Conservation (phyloP, 2,113 vertebrate genomes). For the Macrotus californicus region DNA sequence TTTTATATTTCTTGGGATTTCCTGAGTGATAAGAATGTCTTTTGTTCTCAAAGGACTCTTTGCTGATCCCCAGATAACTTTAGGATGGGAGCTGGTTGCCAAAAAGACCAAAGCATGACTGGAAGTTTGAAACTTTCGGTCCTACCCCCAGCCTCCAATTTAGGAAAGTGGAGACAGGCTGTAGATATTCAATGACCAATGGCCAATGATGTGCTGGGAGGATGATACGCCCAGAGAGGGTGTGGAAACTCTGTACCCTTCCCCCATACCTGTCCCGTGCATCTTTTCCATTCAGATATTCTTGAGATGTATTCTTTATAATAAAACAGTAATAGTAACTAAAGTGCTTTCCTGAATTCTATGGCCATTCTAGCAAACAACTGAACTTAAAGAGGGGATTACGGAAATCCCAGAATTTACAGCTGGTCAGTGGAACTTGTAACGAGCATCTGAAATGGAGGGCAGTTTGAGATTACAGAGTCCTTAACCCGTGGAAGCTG, state of each 20-base stretch:
- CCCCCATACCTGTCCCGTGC: neutral
- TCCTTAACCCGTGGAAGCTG: neutral
- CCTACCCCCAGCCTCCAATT: neutral
- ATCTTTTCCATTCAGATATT: neutral
- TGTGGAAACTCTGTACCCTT: neutral
- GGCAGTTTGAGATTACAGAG: neutral
- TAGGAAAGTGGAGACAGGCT: neutral
- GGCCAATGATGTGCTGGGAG: neutral
- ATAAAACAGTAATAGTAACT: neutral
- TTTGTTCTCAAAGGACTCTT: neutral
- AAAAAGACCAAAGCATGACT: neutral
- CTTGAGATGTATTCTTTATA: neutral
- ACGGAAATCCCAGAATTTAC: neutral
- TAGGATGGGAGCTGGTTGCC: neutral
- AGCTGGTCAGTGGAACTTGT: neutral
- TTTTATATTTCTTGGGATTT: neutral
- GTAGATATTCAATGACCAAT: neutral
- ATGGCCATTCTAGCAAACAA: neutral
- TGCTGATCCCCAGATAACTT: neutral
- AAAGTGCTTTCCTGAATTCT: neutral
- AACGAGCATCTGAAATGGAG: neutral
- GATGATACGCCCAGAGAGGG: no score
- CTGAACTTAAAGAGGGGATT: neutral
- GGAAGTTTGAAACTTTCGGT: neutral
- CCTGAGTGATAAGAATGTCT: neutral